Conservation (phyloP, 1,140 invertebrate genomes). For the Probaryconus sp. region DNA sequence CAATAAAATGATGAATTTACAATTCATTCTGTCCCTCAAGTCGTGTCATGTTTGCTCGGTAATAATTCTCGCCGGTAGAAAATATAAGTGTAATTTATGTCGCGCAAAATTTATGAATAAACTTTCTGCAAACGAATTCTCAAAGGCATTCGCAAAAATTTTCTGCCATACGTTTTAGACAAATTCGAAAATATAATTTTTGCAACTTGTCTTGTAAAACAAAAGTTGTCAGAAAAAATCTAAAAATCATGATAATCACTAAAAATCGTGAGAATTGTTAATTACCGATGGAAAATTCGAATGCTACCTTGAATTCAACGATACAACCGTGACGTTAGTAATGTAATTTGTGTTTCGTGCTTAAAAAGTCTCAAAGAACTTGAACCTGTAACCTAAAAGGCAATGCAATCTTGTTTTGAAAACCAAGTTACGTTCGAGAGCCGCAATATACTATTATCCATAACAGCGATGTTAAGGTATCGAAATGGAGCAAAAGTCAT, state of each 20-base stretch:
- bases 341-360: conserved; percentile 30
- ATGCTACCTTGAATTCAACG: conserved; percentile 21
- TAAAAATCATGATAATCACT: too few relatives aligned
- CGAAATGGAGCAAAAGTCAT: conserved; percentile 45
- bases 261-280: neutral
- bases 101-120: conserved; percentile 30
- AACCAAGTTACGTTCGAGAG: conserved; percentile 29
- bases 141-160: neutral
- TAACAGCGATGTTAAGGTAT: conserved; percentile 39
- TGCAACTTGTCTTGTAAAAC: too few relatives aligned
- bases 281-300: neutral
- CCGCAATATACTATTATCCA: conserved; percentile 31
- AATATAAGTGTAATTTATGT: conserved; percentile 38
- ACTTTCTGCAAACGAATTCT: conserved; percentile 31
- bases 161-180: neutral
- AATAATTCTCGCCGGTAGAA: conserved; percentile 34
- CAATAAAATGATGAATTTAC: too few relatives aligned
- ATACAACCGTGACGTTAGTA: conserved; percentile 21
- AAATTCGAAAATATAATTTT: neutral
- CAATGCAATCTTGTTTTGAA: conserved; percentile 47
- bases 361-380: conserved; percentile 28
- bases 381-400: conserved; percentile 44
- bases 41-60: conserved; percentile 20
- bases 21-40: too few relatives aligned
- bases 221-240: too few relatives aligned